Conservation (phyloP, 2,888 invertebrate genomes). For the Caenorhabditis zanzibari region DNA sequence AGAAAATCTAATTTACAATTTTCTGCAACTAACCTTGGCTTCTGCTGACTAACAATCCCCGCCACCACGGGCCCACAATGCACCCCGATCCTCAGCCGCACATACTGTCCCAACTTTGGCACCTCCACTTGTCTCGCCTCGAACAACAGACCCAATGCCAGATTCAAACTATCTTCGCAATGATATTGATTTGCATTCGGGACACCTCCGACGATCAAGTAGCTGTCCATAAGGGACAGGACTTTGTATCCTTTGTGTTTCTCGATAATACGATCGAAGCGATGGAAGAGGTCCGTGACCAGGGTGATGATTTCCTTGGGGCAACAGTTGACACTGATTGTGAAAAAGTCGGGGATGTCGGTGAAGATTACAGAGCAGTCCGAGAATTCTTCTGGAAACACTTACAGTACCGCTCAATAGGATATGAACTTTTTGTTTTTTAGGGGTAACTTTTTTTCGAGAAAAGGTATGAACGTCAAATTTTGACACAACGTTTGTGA, state of each 20-base stretch:
- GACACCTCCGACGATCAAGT: constrained; percentile 84
- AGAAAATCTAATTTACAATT: neutral
- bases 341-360: constrained; percentile 84
- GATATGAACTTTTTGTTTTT: no score
- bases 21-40: constrained; percentile 66
- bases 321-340: constrained; percentile 82
- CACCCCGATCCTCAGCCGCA: constrained; percentile 76
- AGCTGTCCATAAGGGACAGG: constrained; percentile 83
- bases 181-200: constrained; percentile 82
- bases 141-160: constrained; percentile 83
- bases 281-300: constrained; percentile 84
- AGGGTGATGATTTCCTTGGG: constrained; percentile 82
- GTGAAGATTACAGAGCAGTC: constrained; percentile 83
- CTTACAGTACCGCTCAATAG: no score
- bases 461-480: no score
- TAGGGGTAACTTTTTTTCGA: no score
- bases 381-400: constrained; percentile 78
- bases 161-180: constrained; percentile 81
- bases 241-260: constrained; percentile 79
- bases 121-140: constrained; percentile 80
- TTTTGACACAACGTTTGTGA: no score
- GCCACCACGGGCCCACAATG: constrained; percentile 79
- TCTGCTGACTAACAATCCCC: constrained; percentile 78
- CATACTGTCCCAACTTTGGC: constrained; percentile 75
- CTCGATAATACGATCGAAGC: constrained; percentile 78